Evolutionary conservation across 2,888 invertebrate species (phyloP).

Genomic region (Seira musarum): DNA sequence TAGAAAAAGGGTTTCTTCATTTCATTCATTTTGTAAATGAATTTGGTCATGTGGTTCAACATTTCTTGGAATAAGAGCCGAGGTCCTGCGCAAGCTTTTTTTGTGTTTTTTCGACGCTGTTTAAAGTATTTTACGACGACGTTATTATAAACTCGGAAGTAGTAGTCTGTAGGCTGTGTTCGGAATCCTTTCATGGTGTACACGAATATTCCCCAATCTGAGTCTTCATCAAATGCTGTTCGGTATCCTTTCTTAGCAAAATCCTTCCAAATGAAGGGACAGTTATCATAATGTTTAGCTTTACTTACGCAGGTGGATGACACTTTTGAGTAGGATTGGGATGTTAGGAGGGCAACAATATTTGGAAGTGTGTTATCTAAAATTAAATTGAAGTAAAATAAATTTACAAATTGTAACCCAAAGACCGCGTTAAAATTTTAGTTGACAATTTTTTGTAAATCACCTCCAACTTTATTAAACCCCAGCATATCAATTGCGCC

Average conservation of each 20-base stretch:
- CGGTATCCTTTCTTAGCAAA: constrained; percentile 54
- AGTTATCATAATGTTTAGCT: constrained; percentile 48
- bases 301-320: neutral
- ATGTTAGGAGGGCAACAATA: neutral
- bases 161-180: constrained; percentile 72
- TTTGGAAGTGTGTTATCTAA: neutral
- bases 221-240: constrained; percentile 56
- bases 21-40: constrained; percentile 71
- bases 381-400: too few relatives aligned
- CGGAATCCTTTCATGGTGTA: constrained; percentile 70
- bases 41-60: constrained; percentile 78
- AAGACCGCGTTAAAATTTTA: too few relatives aligned
- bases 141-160: constrained; percentile 71
- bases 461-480: constrained; percentile 87
- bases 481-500: constrained; percentile 86
- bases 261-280: constrained; percentile 64
- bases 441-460: too few relatives aligned
- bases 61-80: constrained; percentile 79
- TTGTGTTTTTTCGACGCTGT: constrained; percentile 77
- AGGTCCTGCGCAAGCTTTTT: constrained; percentile 76
- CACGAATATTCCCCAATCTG: constrained; percentile 76
- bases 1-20: constrained; percentile 34
- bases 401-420: too few relatives aligned
- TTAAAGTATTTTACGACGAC: constrained; percentile 31
- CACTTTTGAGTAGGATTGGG: neutral